These are phyloP conservation scores for Zoanthus sociatus DNA, from an alignment of 92 coral and sea anemone species.

Conservation along the genomic window DNA sequence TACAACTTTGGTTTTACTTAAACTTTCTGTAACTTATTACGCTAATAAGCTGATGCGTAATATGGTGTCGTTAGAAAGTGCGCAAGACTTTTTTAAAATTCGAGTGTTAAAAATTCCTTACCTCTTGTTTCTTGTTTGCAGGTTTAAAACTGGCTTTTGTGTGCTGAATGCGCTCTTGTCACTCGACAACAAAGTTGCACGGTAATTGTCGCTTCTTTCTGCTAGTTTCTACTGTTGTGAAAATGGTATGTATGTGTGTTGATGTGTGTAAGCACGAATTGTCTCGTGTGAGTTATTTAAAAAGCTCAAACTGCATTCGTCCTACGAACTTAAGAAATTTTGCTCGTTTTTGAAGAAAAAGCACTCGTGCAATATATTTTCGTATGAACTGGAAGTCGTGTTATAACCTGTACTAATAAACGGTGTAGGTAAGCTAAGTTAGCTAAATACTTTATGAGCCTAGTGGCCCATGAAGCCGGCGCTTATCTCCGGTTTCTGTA, in stretches of 20 bases:
- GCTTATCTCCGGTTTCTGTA: too few relatives aligned
- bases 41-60: not conserved
- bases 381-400: too few relatives aligned
- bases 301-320: too few relatives aligned
- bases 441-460: too few relatives aligned
- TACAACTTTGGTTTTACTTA: too few relatives aligned
- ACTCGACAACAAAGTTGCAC: slow-evolving; percentile 86
- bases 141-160: slow-evolving; percentile 96
- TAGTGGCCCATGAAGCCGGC: too few relatives aligned
- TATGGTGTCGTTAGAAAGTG: not conserved
- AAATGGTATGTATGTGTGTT: not conserved
- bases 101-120: not conserved
- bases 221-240: not conserved
- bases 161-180: slow-evolving; percentile 91
- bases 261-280: not conserved
- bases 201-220: slow-evolving; percentile 57
- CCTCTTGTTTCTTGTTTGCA: slow-evolving; percentile 25
- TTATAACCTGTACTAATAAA: too few relatives aligned
- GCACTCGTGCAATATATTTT: too few relatives aligned
- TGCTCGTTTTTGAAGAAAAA: too few relatives aligned
- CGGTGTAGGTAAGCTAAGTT: too few relatives aligned
- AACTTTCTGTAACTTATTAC: not conserved
- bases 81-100: not conserved
- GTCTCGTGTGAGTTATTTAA: too few relatives aligned
- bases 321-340: too few relatives aligned